Base-by-base conservation (phyloP, 2,113 vertebrate genomes). In the Labrus mixtus region DNA sequence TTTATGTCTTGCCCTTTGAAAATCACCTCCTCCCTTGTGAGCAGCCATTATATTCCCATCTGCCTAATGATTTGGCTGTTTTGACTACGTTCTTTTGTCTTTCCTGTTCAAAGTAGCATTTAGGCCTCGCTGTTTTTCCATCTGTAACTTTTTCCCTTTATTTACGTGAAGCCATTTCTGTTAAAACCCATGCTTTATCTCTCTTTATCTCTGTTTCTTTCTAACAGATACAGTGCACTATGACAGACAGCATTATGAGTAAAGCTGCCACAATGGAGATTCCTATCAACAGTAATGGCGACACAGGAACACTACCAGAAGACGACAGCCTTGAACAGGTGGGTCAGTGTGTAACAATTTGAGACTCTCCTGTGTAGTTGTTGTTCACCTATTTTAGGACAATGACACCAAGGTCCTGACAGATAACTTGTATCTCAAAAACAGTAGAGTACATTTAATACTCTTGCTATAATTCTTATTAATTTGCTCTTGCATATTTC, bases 261-360 rank as follows among this genome's bases (percentile, higher is more conserved):
- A 98, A 98, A 90, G 97, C 97, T 0, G 98, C 98, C 80, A 99
- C 98, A 51, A 98, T 99, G 97, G 98, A 99, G 93, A 99, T 99
- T 89, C 96, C 97, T 39, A 99, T 99, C 91, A 96, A 97, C 74
- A 97, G 97, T 87, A 98, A 98, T 0, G 97, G 97, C 0, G 96
- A 97, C 87, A 91, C 96, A 0, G 93, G 96, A 73, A 95, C 94
- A 43, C 91, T 98, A 73, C 90, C 96, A 0, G 97, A 98, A 85
- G 97, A 99, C 0, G 97, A 99, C 41, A 90, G 97, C 76, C 86
- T 99, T 68, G 98, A 99, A 90, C 98, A 99, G 97, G 98, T 99
- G 71, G 81, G 90, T 73, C 55, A 16, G 29, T 7, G 60, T 57
- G 68, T 36, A 29, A 19, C 10, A 41, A 17, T 43, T 45, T 43